Percentiles rank a stretch among this genome's conserved stretches.
phyloP scores from a whole-genome alignment of 1,140 invertebrate genomes.

The Melitaea cinxia region DNA sequence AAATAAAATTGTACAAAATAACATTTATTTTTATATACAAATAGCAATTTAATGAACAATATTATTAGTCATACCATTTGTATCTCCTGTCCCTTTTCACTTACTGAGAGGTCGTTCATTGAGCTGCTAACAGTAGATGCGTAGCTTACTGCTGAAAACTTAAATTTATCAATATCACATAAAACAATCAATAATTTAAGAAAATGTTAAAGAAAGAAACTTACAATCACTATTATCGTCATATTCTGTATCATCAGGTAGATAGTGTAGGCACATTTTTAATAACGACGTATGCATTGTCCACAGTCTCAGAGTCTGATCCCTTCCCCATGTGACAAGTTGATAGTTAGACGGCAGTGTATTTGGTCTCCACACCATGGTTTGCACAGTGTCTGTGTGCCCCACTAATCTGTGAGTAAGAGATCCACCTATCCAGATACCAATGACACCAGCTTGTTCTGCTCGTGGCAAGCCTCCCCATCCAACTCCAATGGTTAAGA shows the following conservation, averaged over 20 bases:
- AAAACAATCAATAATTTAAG: neutral
- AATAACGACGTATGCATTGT: constrained; percentile 92
- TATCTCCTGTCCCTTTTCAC: constrained; percentile 68
- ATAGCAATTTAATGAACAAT: neutral
- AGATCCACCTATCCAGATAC: constrained; percentile 74
- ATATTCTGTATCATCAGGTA: constrained; percentile 77
- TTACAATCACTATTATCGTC: constrained; percentile 77
- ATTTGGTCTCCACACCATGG: constrained; percentile 95
- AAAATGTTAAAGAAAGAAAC: constrained; percentile 30
- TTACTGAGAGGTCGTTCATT: constrained; percentile 61
- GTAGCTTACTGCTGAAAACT: constrained; percentile 69
- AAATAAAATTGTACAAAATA: neutral
- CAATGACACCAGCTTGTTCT: constrained; percentile 78
- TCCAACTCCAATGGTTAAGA: constrained; percentile 90
- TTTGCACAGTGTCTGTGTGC: constrained; percentile 95
- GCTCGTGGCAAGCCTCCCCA: constrained; percentile 77
- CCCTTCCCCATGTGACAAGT: constrained; percentile 97
- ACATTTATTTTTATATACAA: too few species aligned
- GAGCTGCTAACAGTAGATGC: constrained; percentile 66
- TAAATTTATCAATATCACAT: neutral
- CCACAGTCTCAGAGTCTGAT: constrained; percentile 95
- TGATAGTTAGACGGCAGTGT: constrained; percentile 88
- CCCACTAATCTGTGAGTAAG: constrained; percentile 87
- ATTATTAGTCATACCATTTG: constrained; percentile 58
- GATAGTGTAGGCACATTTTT: constrained; percentile 85